Percentiles rank a stretch among this genome's conserved stretches.
Conservation (phyloP, 2,113 vertebrate genomes). For the Atlantisia rogersi region DNA sequence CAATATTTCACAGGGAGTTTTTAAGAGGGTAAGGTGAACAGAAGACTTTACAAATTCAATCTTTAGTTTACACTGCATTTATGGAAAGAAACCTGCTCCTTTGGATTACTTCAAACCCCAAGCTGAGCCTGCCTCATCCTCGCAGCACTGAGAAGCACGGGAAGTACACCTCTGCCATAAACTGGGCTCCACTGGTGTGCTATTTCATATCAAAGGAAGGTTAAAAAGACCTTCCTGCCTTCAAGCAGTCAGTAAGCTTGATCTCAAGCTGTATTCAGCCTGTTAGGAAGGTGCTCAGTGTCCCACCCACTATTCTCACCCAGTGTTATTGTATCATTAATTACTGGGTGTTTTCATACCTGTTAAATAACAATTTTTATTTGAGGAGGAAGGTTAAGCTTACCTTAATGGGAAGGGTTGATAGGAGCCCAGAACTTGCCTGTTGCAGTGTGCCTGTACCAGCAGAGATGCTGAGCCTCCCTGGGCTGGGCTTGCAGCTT, state of each 20-base stretch:
- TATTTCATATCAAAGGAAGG: background rate
- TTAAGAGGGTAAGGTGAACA: fast-evolving
- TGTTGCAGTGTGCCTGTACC: background rate
- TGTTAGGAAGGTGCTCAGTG: background rate
- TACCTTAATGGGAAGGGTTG: background rate
- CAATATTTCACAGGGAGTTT: background rate
- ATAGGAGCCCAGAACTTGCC: background rate
- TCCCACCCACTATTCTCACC: background rate
- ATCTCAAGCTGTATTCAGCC: background rate
- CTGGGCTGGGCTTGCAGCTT: background rate
- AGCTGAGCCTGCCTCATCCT: background rate
- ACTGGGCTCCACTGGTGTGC: background rate
- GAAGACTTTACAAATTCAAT: background rate
- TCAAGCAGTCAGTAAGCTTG: background rate
- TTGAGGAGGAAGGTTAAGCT: background rate
- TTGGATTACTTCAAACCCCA: background rate
- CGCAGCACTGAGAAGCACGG: background rate
- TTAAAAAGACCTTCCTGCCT: background rate
- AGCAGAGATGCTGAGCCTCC: background rate
- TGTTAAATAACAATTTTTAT: background rate
- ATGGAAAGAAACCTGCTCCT: background rate
- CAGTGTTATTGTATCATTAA: fast-evolving
- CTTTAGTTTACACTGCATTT: background rate
- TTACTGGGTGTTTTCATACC: background rate
- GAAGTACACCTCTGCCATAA: background rate